Conservation (phyloP, 2,888 invertebrate species). For the Sussaba pulchella region DNA sequence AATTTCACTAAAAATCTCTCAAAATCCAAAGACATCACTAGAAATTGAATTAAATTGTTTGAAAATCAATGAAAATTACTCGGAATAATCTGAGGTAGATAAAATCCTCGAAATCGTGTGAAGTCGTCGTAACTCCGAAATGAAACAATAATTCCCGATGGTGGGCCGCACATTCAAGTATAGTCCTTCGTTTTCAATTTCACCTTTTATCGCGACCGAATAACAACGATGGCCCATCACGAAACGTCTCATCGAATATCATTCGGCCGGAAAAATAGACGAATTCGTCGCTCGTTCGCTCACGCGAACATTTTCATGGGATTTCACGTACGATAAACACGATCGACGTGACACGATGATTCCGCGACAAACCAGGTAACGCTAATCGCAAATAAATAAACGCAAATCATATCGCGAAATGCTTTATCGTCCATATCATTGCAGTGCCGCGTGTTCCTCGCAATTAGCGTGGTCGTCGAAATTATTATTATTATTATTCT, state of each 20-base stretch:
- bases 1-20: too few species aligned
- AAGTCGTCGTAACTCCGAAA: too few species aligned
- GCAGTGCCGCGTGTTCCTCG: constrained; percentile 31
- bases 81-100: too few species aligned
- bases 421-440: constrained; percentile 55
- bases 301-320: constrained; percentile 38
- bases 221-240: too few species aligned
- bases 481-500: not conserved
- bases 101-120: too few species aligned
- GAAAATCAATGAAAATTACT: too few species aligned
- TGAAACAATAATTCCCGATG: too few species aligned
- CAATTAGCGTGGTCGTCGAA: constrained; percentile 24
- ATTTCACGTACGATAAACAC: not conserved
- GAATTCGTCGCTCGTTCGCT: constrained; percentile 37
- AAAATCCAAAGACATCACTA: too few species aligned
- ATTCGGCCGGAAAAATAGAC: constrained; percentile 27
- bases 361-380: constrained; percentile 39
- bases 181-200: too few species aligned
- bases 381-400: constrained; percentile 23
- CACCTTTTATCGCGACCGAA: too few species aligned
- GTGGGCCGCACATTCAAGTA: too few species aligned
- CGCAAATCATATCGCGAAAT: constrained; percentile 31
- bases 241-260: constrained; percentile 1
- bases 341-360: constrained; percentile 13
- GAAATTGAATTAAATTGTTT: too few species aligned